phyloP scores from a whole-genome alignment of 2,888 invertebrate genomes.

The Allygus modestus region DNA sequence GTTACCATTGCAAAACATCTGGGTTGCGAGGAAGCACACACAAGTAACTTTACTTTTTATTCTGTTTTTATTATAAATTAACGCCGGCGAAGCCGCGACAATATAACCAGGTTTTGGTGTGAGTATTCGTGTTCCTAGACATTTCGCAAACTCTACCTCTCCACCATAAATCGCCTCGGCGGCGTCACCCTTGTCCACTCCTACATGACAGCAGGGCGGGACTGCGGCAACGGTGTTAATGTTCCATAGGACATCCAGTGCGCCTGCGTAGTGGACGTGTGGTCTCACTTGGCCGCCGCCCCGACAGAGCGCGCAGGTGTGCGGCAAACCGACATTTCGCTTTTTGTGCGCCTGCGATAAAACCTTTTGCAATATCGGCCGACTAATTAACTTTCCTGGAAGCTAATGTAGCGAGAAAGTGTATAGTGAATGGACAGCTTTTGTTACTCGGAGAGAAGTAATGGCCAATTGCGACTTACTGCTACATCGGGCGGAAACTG shows the following conservation, averaged over 20 bases:
- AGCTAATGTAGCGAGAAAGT: slow-evolving; percentile 42
- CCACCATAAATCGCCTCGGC: too few species aligned
- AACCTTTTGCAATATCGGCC: slow-evolving; percentile 48
- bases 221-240: background rate
- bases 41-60: too few species aligned
- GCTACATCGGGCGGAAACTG: too few species aligned
- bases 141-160: too few species aligned
- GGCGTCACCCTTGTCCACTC: background rate
- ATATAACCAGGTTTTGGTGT: too few species aligned
- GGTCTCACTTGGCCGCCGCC: slow-evolving; percentile 12
- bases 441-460: background rate
- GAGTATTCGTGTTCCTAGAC: too few species aligned
- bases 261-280: slow-evolving; percentile 23
- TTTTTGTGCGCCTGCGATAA: slow-evolving; percentile 44
- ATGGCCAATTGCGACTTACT: background rate
- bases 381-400: slow-evolving; percentile 58
- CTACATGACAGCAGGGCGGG: too few species aligned
- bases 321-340: background rate
- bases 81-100: too few species aligned
- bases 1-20: too few species aligned
- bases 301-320: slow-evolving; percentile 20
- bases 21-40: too few species aligned
- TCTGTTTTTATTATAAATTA: too few species aligned
- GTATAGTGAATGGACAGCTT: slow-evolving; percentile 18
- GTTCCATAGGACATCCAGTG: slow-evolving; percentile 16